Conservation (phyloP, 2,797 vertebrate species). For the Linurgus olivaceus region DNA sequence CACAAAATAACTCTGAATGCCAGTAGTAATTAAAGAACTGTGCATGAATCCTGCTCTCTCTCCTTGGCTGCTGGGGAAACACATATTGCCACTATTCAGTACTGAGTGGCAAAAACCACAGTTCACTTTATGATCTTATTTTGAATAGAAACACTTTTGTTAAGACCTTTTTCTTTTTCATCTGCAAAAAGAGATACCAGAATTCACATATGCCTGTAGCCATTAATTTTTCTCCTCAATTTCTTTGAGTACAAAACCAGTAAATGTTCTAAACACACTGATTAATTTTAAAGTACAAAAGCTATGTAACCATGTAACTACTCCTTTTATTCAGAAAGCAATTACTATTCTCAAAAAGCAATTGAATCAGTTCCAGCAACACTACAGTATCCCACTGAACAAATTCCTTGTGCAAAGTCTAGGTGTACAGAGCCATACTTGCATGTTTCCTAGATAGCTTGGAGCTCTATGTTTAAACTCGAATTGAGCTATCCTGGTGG, state of each 20-base stretch:
- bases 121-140: not conserved
- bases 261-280: not conserved
- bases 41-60: not conserved
- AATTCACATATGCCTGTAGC: not conserved
- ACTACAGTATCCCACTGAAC: not conserved
- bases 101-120: not conserved
- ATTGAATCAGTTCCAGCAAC: not conserved
- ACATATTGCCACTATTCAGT: not conserved
- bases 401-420: not conserved
- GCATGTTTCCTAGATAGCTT: not conserved
- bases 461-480: not conserved
- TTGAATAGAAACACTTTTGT: not conserved
- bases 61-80: not conserved
- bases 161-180: not conserved
- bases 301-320: not conserved
- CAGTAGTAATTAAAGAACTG: not conserved
- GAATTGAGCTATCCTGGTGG: not conserved
- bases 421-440: not conserved
- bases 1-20: not conserved
- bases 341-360: not conserved
- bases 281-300: conserved; percentile 19
- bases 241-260: not conserved
- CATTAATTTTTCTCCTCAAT: not conserved
- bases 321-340: not conserved
- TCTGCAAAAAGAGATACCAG: not conserved